These are phyloP conservation scores for roundworm (Caenorhabditis elegans) DNA, from an alignment of 1,140 invertebrate species.

Conservation along the genomic window DNA sequence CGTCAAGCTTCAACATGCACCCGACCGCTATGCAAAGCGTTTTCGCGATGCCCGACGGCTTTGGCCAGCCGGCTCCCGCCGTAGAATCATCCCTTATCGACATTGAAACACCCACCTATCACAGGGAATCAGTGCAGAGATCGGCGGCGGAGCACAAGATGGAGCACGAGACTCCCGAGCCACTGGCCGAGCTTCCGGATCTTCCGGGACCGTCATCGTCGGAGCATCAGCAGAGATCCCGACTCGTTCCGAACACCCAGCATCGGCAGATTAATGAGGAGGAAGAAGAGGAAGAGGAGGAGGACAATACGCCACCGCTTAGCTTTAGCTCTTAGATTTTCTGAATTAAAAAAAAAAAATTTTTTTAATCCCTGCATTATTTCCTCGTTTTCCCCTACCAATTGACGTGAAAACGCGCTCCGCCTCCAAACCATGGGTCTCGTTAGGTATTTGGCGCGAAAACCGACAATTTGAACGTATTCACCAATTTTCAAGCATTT, in stretches of 20 bases:
- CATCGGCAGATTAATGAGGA: background rate
- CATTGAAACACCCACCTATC: background rate
- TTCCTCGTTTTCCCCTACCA: background rate
- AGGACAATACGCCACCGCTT: background rate
- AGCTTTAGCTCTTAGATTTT: constrained; percentile 1
- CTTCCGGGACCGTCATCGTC: background rate
- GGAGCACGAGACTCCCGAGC: no score
- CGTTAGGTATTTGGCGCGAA: no score
- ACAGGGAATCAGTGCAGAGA: background rate
- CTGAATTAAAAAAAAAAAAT: no score
- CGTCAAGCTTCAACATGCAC: constrained; percentile 5
- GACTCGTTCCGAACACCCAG: no score
- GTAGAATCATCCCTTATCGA: background rate
- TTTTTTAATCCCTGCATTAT: background rate
- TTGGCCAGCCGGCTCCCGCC: background rate
- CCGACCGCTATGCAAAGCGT: constrained; percentile 5
- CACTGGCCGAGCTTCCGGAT: background rate
- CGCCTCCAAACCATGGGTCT: no score
- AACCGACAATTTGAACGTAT: no score
- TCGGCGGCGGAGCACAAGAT: background rate
- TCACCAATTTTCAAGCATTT: no score
- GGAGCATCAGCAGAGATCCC: no score
- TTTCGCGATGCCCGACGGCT: background rate
- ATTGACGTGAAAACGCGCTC: no score
- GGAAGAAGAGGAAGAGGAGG: background rate